These are phyloP conservation scores for Lasius platythorax DNA, from an alignment of 2,888 invertebrate species.

Conservation along the genomic window DNA sequence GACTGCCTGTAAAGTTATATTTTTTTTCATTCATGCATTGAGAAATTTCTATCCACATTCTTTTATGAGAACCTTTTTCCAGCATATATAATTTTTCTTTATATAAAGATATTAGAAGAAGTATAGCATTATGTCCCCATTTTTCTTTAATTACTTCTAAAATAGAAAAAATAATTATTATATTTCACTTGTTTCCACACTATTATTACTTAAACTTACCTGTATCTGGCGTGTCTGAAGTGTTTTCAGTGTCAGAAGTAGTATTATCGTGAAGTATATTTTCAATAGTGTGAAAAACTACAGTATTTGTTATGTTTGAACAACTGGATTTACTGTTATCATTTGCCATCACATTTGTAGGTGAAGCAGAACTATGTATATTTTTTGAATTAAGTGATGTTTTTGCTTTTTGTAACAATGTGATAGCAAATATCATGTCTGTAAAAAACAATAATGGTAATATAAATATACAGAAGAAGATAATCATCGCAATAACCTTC, in stretches of 20 bases:
- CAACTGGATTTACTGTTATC: not conserved
- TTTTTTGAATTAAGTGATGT: not conserved
- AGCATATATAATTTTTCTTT: slow-evolving; percentile 19
- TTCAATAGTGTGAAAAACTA: not conserved
- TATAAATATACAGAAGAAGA: not conserved
- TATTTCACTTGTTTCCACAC: not conserved
- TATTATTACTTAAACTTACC: slow-evolving; percentile 8
- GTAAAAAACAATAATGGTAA: not conserved
- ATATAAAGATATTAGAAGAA: not conserved
- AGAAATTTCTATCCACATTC: not conserved
- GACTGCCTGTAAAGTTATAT: not conserved
- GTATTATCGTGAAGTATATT: not conserved
- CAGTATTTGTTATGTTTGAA: not conserved
- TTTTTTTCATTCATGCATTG: not conserved
- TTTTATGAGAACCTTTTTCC: not conserved
- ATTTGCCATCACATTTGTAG: not conserved
- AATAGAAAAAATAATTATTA: not conserved
- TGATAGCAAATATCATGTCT: slow-evolving; percentile 12
- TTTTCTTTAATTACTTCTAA: not conserved
- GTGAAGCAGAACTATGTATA: slow-evolving; percentile 7
- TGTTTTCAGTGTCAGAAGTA: not conserved
- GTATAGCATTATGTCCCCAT: not conserved
- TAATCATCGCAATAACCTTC: not conserved
- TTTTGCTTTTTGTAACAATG: slow-evolving; percentile 12
- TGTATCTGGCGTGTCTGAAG: not conserved